Conservation (phyloP, 2,797 vertebrate species). For the Enteromius trimaculatus region DNA sequence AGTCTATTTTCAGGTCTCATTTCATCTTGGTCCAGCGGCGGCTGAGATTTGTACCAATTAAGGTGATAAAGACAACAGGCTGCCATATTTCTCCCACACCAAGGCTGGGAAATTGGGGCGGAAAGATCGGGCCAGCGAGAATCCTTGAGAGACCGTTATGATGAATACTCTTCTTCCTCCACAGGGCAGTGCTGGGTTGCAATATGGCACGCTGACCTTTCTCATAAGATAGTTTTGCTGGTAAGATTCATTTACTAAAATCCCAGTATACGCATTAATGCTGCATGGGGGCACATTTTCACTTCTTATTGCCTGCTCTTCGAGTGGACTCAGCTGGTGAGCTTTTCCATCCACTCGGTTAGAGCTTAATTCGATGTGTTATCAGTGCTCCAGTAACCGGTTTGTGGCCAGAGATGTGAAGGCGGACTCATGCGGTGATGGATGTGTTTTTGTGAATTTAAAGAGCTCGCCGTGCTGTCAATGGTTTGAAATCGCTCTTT, state of each 20-base stretch:
- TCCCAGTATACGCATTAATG: slow-evolving; percentile 53
- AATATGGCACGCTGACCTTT: slow-evolving; percentile 55
- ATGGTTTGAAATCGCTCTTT: slow-evolving; percentile 22
- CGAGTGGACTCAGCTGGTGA: slow-evolving; percentile 45
- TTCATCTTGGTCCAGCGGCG: slow-evolving; percentile 59
- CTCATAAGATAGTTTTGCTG: slow-evolving; percentile 44
- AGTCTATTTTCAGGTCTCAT: slow-evolving; percentile 61
- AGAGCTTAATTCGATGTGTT: slow-evolving; percentile 46
- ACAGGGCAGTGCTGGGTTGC: slow-evolving; percentile 51
- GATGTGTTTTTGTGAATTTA: slow-evolving; percentile 38
- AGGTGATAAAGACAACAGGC: slow-evolving; percentile 61
- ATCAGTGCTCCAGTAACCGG: slow-evolving; percentile 29
- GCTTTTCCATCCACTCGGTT: slow-evolving; percentile 31
- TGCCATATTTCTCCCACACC: slow-evolving; percentile 59
- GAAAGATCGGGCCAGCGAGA: slow-evolving; percentile 47
- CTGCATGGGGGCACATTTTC: slow-evolving; percentile 34
- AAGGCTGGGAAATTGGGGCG: slow-evolving; percentile 57
- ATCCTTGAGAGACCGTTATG: slow-evolving; percentile 53
- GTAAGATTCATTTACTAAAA: slow-evolving; percentile 51
- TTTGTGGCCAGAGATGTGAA: slow-evolving; percentile 36
- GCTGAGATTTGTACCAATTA: slow-evolving; percentile 65
- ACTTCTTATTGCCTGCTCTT: slow-evolving; percentile 30
- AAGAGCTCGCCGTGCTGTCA: slow-evolving; percentile 31
- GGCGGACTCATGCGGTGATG: slow-evolving; percentile 23
- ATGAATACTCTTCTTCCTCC: slow-evolving; percentile 58